phyloP scores from a whole-genome alignment of 2,888 invertebrate genomes.

The Nomada hirtipes region DNA sequence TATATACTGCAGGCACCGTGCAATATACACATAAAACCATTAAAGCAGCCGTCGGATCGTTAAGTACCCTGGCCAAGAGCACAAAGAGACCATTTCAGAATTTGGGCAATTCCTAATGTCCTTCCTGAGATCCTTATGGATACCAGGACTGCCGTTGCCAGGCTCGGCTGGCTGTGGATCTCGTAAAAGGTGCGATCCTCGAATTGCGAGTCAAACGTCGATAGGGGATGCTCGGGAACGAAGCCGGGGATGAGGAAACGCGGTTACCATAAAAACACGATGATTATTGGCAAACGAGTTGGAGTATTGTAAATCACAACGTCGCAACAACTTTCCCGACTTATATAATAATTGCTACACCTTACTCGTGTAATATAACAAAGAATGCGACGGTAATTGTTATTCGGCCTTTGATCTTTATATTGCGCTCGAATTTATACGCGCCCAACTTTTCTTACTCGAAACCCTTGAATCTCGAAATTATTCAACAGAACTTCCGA shows the following conservation, averaged over 20 bases:
- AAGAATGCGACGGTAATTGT: not conserved
- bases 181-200: slow-evolving; percentile 21
- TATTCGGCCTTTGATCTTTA: not conserved
- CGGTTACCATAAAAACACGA: slow-evolving; percentile 37
- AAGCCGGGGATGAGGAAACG: not conserved
- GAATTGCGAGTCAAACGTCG: slow-evolving; percentile 41
- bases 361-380: not conserved
- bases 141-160: slow-evolving; percentile 15
- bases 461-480: too few species aligned
- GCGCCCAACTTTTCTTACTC: too few species aligned
- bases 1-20: slow-evolving; percentile 31
- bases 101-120: slow-evolving; percentile 72
- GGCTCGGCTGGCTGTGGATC: slow-evolving; percentile 1
- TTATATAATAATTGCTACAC: slow-evolving; percentile 3
- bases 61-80: slow-evolving; percentile 67
- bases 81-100: slow-evolving; percentile 64
- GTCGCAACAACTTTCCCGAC: too few species aligned
- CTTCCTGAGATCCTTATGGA: slow-evolving; percentile 17
- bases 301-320: slow-evolving; percentile 29
- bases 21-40: slow-evolving; percentile 77
- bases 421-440: not conserved
- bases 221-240: not conserved
- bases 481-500: too few species aligned
- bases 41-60: slow-evolving; percentile 64
- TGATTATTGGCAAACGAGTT: slow-evolving; percentile 53